phyloP scores from a whole-genome alignment of 2,797 vertebrate species.

The Ficedula albicollis region DNA sequence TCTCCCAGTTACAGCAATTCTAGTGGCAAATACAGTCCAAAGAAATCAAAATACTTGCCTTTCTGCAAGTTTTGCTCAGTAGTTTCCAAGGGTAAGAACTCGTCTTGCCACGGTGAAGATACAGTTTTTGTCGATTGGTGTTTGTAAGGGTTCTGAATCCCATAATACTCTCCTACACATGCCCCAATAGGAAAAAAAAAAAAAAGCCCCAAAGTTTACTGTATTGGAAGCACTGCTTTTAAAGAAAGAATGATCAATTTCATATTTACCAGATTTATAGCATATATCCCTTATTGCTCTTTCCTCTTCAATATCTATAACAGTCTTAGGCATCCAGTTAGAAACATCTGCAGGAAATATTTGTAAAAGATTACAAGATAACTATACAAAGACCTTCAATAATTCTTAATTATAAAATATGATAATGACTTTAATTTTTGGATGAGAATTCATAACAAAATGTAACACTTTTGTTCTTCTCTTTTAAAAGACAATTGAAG shows the following conservation, averaged over 20 bases:
- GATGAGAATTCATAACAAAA: background rate
- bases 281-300: conserved; percentile 76
- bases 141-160: conserved; percentile 55
- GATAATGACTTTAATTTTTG: background rate
- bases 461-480: background rate
- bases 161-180: conserved; percentile 74
- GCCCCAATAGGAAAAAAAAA: background rate
- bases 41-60: conserved; percentile 59
- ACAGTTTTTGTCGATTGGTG: background rate
- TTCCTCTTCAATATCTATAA: conserved; percentile 76
- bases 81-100: conserved; percentile 51
- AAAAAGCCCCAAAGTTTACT: background rate
- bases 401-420: background rate
- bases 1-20: background rate
- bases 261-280: conserved; percentile 72
- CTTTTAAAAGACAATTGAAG: background rate
- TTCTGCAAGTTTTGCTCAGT: conserved; percentile 64
- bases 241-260: background rate
- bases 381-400: background rate
- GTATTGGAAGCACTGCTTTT: background rate
- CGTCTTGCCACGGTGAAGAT: conserved; percentile 28
- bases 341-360: conserved; percentile 62
- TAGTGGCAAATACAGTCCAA: background rate
- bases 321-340: conserved; percentile 62
- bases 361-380: background rate